phyloP scores from a whole-genome alignment of 2,888 invertebrate species.

The Drosophila tanythrix region DNA sequence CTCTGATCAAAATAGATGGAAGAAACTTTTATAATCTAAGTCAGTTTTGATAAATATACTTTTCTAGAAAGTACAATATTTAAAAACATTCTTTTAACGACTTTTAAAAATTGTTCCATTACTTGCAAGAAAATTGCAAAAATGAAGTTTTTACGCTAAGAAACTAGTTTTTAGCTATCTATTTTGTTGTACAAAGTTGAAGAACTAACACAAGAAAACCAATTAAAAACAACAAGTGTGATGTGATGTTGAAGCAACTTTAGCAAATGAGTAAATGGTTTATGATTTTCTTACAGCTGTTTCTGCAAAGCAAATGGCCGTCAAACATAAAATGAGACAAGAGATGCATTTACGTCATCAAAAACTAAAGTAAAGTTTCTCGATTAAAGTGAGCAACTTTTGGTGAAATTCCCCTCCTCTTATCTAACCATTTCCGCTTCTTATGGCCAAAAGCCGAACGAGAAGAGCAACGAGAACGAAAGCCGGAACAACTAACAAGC shows the following conservation, averaged over 20 bases:
- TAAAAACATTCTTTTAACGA: background rate
- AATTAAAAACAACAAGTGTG: slow-evolving; percentile 30
- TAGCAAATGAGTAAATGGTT: slow-evolving; percentile 13
- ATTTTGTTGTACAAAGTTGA: background rate
- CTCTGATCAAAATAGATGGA: background rate
- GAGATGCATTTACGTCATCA: slow-evolving; percentile 34
- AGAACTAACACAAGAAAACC: background rate
- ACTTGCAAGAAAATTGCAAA: background rate
- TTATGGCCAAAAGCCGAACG: slow-evolving; percentile 42
- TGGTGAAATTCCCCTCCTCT: slow-evolving; percentile 51
- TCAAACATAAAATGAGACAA: slow-evolving; percentile 26
- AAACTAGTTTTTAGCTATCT: background rate
- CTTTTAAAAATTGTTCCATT: background rate
- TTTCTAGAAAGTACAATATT: too few species aligned
- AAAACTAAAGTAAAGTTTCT: slow-evolving; percentile 63
- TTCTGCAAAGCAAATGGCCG: slow-evolving; percentile 17
- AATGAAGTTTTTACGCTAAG: background rate
- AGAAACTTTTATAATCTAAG: background rate
- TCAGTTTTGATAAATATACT: background rate
- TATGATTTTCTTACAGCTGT: slow-evolving; percentile 15
- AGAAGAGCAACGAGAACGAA: slow-evolving; percentile 18
- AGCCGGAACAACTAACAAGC: slow-evolving; percentile 44
- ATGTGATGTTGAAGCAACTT: slow-evolving; percentile 9
- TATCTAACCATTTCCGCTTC: slow-evolving; percentile 74
- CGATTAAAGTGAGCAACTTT: slow-evolving; percentile 77